These are phyloP conservation scores for Acropora tenuis DNA, from an alignment of 64 coral and sea anemone genomes.

Conservation along the genomic window DNA sequence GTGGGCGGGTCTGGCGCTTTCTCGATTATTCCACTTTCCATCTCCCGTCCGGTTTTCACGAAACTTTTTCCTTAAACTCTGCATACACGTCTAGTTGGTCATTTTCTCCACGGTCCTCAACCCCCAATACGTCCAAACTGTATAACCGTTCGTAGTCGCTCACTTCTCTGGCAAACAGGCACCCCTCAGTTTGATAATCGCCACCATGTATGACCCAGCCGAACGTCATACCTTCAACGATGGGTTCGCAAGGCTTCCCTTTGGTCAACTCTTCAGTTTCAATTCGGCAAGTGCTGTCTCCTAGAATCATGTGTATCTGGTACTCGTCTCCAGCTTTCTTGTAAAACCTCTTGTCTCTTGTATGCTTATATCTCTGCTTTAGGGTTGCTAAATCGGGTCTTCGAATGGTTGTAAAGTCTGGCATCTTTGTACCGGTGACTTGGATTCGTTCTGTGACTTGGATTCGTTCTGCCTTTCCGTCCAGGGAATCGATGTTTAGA, in stretches of 20 bases:
- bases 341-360: slow-evolving; percentile 32
- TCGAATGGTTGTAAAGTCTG: slow-evolving; percentile 48
- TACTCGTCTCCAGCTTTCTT: slow-evolving; percentile 12
- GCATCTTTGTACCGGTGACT: slow-evolving; percentile 2
- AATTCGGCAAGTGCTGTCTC: slow-evolving; percentile 26
- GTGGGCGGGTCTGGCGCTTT: slow-evolving; percentile 3
- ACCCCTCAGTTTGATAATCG: neutral
- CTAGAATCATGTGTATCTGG: slow-evolving; percentile 9
- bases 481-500: slow-evolving; percentile 23
- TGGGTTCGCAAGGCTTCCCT: neutral
- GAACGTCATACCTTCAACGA: slow-evolving; percentile 11
- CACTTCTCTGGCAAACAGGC: slow-evolving; percentile 20
- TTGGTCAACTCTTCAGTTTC: slow-evolving; percentile 47
- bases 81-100: neutral
- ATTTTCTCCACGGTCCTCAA: slow-evolving; percentile 37
- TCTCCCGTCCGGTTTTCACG: neutral
- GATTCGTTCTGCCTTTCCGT: slow-evolving; percentile 40
- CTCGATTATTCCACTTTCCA: slow-evolving; percentile 45
- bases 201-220: slow-evolving; percentile 24
- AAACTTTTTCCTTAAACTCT: slow-evolving; percentile 41
- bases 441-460: neutral
- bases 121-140: slow-evolving; percentile 27
- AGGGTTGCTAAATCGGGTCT: slow-evolving; percentile 14
- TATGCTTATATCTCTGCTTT: slow-evolving; percentile 31
- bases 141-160: slow-evolving; percentile 29